Percentiles rank a stretch among this genome's conserved stretches.
Evolutionary conservation across 2,797 vertebrate species (phyloP).

Genomic region (Alca torda): DNA sequence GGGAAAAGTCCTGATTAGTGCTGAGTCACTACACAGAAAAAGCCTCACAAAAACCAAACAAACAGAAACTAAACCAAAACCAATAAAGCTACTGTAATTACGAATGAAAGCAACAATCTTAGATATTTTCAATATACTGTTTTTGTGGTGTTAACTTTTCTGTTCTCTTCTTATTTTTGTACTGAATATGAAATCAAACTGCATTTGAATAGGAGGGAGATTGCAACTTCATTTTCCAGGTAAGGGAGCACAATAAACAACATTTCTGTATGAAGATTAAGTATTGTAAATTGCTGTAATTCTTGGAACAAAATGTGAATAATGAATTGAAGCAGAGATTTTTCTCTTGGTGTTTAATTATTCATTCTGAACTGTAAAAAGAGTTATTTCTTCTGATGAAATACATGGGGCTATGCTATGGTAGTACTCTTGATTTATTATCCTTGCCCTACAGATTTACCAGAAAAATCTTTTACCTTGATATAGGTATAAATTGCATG

Average conservation of each 20-base stretch:
- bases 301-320: background rate
- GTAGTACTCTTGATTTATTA: background rate
- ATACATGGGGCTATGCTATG: background rate
- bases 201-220: background rate
- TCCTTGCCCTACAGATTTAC: background rate
- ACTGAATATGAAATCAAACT: background rate
- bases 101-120: background rate
- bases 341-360: background rate
- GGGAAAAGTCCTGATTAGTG: background rate
- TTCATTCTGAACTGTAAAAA: background rate
- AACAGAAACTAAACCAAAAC: rapidly evolving
- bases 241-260: background rate
- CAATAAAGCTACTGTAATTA: background rate
- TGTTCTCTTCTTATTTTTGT: background rate
- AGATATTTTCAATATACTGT: background rate
- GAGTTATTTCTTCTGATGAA: background rate
- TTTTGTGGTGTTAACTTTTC: background rate
- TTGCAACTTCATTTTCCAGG: background rate
- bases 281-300: background rate
- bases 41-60: background rate
- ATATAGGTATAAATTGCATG: background rate
- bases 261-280: background rate
- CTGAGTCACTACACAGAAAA: background rate
- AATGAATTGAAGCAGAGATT: background rate
- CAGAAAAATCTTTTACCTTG: background rate